Evolutionary conservation across 2,888 invertebrate genomes (phyloP).

Genomic region (Oligia strigilis): DNA sequence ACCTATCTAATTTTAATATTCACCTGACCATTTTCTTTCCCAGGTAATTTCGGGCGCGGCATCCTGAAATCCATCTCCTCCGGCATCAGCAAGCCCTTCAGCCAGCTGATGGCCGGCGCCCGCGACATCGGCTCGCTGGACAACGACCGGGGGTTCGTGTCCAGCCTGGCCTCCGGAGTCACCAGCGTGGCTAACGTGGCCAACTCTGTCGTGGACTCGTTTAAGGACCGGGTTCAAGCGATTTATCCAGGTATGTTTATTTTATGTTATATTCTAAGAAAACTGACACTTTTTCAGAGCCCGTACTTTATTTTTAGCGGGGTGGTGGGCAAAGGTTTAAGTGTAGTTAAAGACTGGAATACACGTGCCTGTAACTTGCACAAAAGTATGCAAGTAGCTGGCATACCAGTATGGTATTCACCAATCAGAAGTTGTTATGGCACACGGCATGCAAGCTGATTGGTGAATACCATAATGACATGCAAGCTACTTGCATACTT

Average conservation of each 20-base stretch:
- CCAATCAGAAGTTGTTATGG: no score
- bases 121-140: slow-evolving; percentile 91
- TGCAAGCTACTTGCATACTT: no score
- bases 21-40: slow-evolving; percentile 2
- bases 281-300: no score
- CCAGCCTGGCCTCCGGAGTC: slow-evolving; percentile 84
- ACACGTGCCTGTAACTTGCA: no score
- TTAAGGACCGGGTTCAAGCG: slow-evolving; percentile 89
- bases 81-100: slow-evolving; percentile 88
- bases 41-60: slow-evolving; percentile 88
- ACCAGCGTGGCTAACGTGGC: slow-evolving; percentile 84
- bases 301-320: no score
- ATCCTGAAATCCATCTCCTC: slow-evolving; percentile 85
- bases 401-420: no score
- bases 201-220: slow-evolving; percentile 84
- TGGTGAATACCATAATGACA: no score
- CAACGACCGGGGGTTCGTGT: slow-evolving; percentile 90
- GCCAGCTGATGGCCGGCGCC: slow-evolving; percentile 90
- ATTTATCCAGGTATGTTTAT: slow-evolving; percentile 89
- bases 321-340: no score
- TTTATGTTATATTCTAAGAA: not conserved
- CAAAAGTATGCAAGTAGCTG: no score
- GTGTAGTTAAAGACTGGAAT: no score
- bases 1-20: not conserved
- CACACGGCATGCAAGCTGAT: no score